Percentiles rank a stretch among this genome's conserved stretches.
phyloP scores from a whole-genome alignment of 2,113 vertebrate species.

The Trachemys scripta region DNA sequence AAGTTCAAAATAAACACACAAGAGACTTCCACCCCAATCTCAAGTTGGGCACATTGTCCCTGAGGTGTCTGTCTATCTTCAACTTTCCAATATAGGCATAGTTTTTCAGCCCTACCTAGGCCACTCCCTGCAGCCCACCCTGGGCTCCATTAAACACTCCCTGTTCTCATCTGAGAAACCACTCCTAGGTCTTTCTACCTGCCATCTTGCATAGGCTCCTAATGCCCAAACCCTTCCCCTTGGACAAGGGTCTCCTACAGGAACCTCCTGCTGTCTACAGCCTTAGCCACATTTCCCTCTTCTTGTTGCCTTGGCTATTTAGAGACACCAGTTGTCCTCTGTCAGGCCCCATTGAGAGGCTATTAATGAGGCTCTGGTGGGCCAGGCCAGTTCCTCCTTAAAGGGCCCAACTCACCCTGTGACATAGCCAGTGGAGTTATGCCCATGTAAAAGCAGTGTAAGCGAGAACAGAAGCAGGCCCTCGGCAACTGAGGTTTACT shows the following conservation, averaged over 20 bases:
- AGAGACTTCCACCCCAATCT: background rate
- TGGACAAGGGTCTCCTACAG: background rate
- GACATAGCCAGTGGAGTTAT: background rate
- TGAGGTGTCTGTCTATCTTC: background rate
- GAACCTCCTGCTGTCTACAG: background rate
- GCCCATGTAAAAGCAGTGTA: background rate
- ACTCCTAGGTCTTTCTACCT: background rate
- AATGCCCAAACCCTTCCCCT: background rate
- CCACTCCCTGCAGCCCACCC: background rate
- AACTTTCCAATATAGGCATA: background rate
- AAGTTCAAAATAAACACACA: too few species aligned
- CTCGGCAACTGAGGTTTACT: background rate
- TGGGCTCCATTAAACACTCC: too few species aligned
- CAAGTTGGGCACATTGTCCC: background rate
- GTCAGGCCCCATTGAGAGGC: background rate
- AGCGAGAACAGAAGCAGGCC: background rate
- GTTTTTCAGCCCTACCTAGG: background rate
- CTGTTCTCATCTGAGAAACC: background rate
- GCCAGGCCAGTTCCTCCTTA: background rate
- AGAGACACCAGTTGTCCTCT: background rate
- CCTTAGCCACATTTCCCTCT: background rate
- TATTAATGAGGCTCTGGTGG: background rate
- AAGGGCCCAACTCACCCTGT: background rate
- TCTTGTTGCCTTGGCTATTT: background rate
- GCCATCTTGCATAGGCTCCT: background rate